phyloP scores from a whole-genome alignment of 2,797 vertebrate genomes.

The Manis crassicaudata region DNA sequence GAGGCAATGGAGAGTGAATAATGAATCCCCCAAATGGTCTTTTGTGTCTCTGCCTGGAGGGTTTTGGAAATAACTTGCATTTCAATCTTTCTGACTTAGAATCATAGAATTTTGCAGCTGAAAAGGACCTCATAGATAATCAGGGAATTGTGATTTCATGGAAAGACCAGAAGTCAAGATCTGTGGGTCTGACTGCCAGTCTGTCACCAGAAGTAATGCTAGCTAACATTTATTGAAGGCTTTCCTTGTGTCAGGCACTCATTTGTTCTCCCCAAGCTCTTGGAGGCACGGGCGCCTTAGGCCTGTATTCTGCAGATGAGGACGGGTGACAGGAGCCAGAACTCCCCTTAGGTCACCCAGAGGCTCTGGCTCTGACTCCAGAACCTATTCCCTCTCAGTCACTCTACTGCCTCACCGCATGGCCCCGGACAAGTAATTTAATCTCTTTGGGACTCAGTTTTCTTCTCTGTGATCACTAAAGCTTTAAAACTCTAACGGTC shows the following conservation, averaged over 20 bases:
- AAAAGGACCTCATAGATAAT: background rate
- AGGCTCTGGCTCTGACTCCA: background rate
- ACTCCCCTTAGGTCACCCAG: background rate
- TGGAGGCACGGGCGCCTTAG: background rate
- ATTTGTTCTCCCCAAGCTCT: background rate
- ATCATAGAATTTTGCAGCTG: conserved; percentile 28
- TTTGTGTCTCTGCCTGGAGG: conserved; percentile 69
- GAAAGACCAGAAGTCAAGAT: background rate
- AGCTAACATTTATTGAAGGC: background rate
- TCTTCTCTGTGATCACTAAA: background rate
- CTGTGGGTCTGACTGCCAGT: background rate
- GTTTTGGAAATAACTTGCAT: conserved; percentile 67
- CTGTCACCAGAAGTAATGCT: background rate
- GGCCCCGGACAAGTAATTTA: background rate
- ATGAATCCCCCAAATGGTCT: conserved; percentile 59
- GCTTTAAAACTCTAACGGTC: background rate
- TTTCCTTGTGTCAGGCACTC: background rate
- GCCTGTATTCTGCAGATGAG: background rate
- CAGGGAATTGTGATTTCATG: background rate
- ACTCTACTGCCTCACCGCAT: background rate
- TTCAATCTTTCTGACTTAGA: conserved; percentile 61
- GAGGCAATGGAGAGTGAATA: conserved; percentile 59
- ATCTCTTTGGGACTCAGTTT: conserved; percentile 17
- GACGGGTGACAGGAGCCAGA: background rate
- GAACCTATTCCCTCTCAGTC: background rate